phyloP scores from a whole-genome alignment of 2,113 vertebrate genomes.

The Hiodon tergisus region DNA sequence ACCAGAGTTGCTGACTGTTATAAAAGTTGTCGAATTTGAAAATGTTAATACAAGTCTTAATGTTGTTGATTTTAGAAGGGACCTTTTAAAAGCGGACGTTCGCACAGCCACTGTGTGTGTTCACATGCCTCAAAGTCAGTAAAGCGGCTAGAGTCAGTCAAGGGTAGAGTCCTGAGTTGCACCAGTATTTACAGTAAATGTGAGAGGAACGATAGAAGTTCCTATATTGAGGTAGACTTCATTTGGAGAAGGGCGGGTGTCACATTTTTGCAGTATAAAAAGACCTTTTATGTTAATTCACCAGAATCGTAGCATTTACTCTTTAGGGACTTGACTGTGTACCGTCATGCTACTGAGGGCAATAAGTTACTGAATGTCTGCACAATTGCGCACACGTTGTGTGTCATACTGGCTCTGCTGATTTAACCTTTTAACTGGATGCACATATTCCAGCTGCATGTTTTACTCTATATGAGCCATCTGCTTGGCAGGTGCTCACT shows the following conservation, averaged over 20 bases:
- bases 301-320: background rate
- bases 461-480: background rate
- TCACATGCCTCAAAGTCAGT: background rate
- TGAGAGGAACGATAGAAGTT: background rate
- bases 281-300: background rate
- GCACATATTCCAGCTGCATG: no score
- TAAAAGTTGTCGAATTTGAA: background rate
- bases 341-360: no score
- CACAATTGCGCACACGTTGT: background rate
- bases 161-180: background rate
- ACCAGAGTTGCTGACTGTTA: background rate
- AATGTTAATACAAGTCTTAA: slow-evolving; percentile 19
- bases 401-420: background rate
- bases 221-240: background rate
- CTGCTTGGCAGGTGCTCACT: background rate
- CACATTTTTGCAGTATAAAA: background rate
- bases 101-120: background rate
- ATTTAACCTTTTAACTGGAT: background rate
- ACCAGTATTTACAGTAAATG: background rate
- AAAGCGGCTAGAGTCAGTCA: background rate
- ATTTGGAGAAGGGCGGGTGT: background rate
- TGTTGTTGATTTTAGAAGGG: slow-evolving; percentile 15
- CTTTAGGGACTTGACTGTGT: no score
- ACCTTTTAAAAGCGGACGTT: background rate
- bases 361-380: no score